These are phyloP conservation scores for Poeciliopsis presidionis DNA, from an alignment of 2,797 vertebrate species.

Conservation along the genomic window DNA sequence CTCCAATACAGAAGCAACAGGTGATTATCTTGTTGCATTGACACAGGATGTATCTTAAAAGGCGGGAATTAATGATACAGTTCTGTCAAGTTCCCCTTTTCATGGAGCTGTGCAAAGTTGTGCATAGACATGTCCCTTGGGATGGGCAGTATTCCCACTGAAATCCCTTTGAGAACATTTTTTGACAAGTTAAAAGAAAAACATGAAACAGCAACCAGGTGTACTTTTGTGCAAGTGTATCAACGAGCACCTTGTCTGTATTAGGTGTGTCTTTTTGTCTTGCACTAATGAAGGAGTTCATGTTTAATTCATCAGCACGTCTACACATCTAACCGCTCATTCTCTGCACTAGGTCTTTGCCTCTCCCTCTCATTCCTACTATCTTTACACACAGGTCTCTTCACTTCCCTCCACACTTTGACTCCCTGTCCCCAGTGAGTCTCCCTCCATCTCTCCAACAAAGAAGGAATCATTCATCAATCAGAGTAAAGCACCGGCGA, in stretches of 20 bases:
- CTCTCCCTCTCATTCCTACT: conserved; percentile 53
- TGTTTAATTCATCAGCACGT: conserved; percentile 87
- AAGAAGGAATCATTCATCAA: conserved; percentile 88
- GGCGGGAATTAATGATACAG: conserved; percentile 28
- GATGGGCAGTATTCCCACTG: conserved; percentile 57
- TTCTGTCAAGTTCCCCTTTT: conserved; percentile 57
- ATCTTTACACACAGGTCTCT: conserved; percentile 58
- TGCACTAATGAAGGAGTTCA: conserved; percentile 81
- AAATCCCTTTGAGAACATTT: conserved; percentile 72
- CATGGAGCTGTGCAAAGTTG: conserved; percentile 43
- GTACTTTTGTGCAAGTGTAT: conserved; percentile 8
- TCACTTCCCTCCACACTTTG: conserved; percentile 54
- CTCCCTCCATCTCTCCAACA: conserved; percentile 69
- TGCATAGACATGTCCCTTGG: conserved; percentile 51
- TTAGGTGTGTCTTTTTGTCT: conserved; percentile 80
- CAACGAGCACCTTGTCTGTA: conserved; percentile 63
- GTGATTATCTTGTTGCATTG: conserved; percentile 60
- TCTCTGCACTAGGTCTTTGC: conserved; percentile 35
- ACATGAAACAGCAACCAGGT: conserved; percentile 55
- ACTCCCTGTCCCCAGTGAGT: conserved; percentile 59
- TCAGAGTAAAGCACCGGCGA: conserved; percentile 82
- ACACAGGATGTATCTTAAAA: conserved; percentile 37
- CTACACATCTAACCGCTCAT: conserved; percentile 62
- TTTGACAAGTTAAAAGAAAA: conserved; percentile 69
- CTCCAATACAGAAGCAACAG: conserved; percentile 54